Base-by-base conservation (phyloP, 2,888 invertebrate species). In the Amphipyra tragopoginis region DNA sequence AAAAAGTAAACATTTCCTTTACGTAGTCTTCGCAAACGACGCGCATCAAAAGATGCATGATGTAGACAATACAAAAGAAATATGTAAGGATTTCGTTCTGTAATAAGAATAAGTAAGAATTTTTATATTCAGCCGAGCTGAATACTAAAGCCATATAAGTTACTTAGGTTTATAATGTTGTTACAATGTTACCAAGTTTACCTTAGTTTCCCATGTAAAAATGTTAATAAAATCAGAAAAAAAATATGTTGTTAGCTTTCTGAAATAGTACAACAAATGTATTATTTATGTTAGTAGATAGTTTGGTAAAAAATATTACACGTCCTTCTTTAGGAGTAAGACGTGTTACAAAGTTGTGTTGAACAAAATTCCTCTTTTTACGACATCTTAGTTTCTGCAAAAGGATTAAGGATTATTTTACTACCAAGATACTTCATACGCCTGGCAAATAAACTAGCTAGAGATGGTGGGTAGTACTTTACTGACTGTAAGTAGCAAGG, bases 181-280 rank as follows among this genome's bases (percentile, higher is more conserved):
- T 65, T 57, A 75, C 60, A 75, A 70, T 42, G 72, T 57, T 57
- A 47, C 13, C 52, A 33, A 11, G 54, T 65, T 71, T 65, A 61
- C 65, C 50, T 43, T 50, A 45, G 54, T 51, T 54, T 48, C 48
- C 29, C 52, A 62, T 55, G 55, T 55, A 2, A 21, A 48, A 52
- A 75, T 75, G 60, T 43, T 21, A 71, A 73, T 60, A 9, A 43
- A 55, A 48, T 39, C 57, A 51, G n/a, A 33, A 70, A 67, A 44
- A 57, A 65, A 73, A 68, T 1, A 33, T 53, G 59, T 50, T 49
- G 38, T 33, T 15, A 29, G 11, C 40, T 39, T 50, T 72, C 60
- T 55, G 38, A 58, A 53, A 62, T 55, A 61, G 6, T 57, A 62
- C 42, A 47, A 36, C 40, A 62, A 50, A 76, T 75, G 63, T 68